phyloP scores from a whole-genome alignment of 2,113 vertebrate genomes.

The crab-eating macaque (Macaca fascicularis) region DNA sequence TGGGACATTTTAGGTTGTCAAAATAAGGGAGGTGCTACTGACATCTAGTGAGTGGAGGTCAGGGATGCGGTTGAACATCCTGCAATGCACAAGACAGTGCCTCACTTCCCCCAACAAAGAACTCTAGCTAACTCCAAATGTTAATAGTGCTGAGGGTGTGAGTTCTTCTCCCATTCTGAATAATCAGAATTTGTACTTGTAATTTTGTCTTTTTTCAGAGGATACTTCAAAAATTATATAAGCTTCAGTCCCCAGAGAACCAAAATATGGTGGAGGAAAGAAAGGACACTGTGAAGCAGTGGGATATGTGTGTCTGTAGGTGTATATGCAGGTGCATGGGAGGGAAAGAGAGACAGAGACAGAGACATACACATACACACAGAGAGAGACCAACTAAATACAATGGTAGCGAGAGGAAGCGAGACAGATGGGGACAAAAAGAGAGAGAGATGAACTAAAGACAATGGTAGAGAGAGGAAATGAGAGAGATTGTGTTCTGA shows the following conservation, averaged over 20 bases:
- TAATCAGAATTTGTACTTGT: conserved; percentile 13
- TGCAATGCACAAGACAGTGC: background rate
- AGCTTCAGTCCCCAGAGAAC: background rate
- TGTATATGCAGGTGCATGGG: background rate
- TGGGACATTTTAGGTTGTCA: background rate
- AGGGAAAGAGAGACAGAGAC: background rate
- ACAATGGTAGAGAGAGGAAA: background rate
- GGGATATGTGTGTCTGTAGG: background rate
- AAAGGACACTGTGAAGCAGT: background rate
- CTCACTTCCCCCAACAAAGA: background rate
- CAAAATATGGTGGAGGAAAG: background rate
- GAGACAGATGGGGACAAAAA: too few relatives aligned
- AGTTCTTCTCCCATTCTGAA: background rate
- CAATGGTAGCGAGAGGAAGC: too few relatives aligned
- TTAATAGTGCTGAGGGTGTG: background rate
- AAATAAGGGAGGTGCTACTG: background rate
- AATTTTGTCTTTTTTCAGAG: background rate
- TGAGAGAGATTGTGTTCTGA: background rate
- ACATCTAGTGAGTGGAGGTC: background rate
- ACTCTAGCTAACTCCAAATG: background rate
- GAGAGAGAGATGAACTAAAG: background rate
- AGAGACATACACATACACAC: too few relatives aligned
- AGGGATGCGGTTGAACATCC: background rate
- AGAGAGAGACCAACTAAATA: too few relatives aligned
- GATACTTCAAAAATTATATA: background rate